Evolutionary conservation across 2,797 vertebrate species (phyloP).

Genomic region (Falco berigora): DNA sequence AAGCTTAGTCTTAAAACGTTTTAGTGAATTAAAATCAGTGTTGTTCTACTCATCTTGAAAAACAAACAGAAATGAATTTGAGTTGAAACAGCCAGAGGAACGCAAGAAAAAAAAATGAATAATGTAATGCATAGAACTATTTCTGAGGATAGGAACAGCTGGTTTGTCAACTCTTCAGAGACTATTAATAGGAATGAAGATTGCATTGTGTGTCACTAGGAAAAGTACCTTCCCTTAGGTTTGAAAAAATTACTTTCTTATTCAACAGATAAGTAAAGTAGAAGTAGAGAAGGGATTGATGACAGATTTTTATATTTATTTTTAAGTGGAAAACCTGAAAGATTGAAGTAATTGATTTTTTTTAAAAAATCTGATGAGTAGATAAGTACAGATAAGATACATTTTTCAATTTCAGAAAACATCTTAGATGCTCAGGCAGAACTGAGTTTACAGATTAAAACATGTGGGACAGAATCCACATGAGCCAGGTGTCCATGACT

Average conservation of each 20-base stretch:
- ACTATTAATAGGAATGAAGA: slow-evolving; percentile 38
- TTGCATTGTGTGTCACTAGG: background rate
- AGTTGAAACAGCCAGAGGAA: background rate
- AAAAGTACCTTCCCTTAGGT: background rate
- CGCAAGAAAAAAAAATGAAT: background rate
- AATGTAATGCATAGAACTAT: background rate
- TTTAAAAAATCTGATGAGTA: background rate
- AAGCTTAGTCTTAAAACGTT: background rate
- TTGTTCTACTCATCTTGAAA: background rate
- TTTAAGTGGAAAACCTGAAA: background rate
- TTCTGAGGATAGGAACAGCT: slow-evolving; percentile 32
- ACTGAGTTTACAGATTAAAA: background rate
- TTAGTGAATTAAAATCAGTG: background rate
- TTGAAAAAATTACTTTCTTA: background rate
- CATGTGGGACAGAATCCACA: background rate
- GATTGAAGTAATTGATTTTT: background rate
- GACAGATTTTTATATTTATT: background rate
- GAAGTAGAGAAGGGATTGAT: background rate
- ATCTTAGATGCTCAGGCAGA: background rate
- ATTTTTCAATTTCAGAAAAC: background rate
- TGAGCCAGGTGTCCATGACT: background rate
- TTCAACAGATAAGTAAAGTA: background rate
- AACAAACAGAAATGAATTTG: background rate
- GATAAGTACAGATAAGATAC: background rate
- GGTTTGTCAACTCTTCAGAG: background rate